Percentiles rank a stretch among this genome's conserved stretches.
Evolutionary conservation across 1,140 invertebrate genomes (phyloP).

Genomic region (Meloidogyne hapla): DNA sequence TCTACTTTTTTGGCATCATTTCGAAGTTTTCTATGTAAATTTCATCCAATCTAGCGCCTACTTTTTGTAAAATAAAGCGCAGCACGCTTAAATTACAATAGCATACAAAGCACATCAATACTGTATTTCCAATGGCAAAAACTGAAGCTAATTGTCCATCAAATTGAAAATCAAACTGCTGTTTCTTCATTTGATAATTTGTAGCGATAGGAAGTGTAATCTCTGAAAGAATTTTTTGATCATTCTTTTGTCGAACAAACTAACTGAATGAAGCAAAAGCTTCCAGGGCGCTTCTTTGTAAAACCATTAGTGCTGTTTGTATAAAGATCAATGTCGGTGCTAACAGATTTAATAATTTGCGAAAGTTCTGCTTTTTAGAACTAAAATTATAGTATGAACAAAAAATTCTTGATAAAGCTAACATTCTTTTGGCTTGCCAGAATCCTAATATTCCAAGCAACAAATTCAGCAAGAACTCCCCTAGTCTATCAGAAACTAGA

Average conservation of each 20-base stretch:
- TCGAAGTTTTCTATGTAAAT: not conserved
- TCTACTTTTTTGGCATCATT: not conserved
- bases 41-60: constrained; percentile 14
- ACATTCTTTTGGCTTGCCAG: not conserved
- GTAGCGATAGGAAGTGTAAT: not conserved
- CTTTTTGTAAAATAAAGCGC: constrained; percentile 10
- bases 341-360: not conserved
- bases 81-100: constrained; percentile 10
- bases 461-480: constrained; percentile 7
- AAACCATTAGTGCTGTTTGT: not conserved
- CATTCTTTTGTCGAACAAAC: not conserved
- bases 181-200: not conserved
- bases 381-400: not conserved
- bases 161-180: not conserved
- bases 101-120: constrained; percentile 29
- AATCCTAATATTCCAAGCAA: not conserved
- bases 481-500: not conserved
- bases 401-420: not conserved
- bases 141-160: not conserved
- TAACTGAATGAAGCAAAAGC: not conserved
- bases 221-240: not conserved
- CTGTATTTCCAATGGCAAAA: constrained; percentile 18
- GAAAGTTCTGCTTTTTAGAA: constrained; percentile 1
- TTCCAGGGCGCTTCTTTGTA: not conserved
- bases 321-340: constrained; percentile 5